These are phyloP conservation scores for Loris lydekkerianus DNA, from an alignment of 2,797 vertebrate species.

Conservation along the genomic window DNA sequence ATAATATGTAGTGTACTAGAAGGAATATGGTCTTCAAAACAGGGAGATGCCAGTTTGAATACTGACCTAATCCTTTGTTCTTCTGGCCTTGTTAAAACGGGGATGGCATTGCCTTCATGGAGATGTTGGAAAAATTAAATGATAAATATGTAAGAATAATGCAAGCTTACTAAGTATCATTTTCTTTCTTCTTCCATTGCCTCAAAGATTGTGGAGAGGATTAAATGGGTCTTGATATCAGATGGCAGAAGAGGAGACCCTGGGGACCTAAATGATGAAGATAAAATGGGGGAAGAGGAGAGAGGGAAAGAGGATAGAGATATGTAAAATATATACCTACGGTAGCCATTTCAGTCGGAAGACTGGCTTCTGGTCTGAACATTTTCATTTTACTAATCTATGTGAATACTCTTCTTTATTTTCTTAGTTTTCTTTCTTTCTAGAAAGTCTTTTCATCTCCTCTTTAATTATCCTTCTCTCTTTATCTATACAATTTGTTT, in stretches of 20 bases:
- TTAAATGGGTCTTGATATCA: background rate
- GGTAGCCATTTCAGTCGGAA: background rate
- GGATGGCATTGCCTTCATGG: background rate
- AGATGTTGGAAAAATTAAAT: background rate
- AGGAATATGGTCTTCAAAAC: background rate
- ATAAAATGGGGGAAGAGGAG: background rate
- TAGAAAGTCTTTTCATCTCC: constrained; percentile 10
- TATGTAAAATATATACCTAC: background rate
- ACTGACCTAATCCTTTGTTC: background rate
- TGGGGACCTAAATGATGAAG: background rate
- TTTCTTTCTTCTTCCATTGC: background rate
- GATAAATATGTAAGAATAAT: constrained; percentile 8
- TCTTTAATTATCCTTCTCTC: background rate
- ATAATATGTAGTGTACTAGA: background rate
- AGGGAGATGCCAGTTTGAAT: background rate
- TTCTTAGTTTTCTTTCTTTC: constrained; percentile 16
- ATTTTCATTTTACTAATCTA: background rate
- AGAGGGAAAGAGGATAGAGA: background rate
- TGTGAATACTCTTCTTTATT: background rate
- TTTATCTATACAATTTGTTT: background rate
- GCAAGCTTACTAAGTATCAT: background rate
- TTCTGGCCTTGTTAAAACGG: background rate
- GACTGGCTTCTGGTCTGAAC: background rate
- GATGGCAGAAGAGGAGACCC: background rate
- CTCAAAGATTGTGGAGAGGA: background rate